Evolutionary conservation across 2,888 invertebrate species (phyloP), one percentile per base, ranked within the genome.

Genomic region (Beris chalybata): DNA sequence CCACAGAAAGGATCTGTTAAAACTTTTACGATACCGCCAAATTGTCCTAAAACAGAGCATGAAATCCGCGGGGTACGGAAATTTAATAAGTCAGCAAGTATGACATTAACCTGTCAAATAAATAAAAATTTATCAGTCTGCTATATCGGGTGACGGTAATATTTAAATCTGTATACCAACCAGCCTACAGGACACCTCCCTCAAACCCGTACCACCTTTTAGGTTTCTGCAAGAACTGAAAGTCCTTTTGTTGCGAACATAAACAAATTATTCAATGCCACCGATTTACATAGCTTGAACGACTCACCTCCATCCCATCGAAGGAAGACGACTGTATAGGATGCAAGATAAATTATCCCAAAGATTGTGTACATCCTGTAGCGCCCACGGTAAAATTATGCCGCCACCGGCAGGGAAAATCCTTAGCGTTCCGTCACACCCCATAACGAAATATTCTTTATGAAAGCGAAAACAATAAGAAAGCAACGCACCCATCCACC

Each of bases 71-170:
- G 29, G 31, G 54, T 52, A 30, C 44, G 53, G 43, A 45, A 65
- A 64, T 68, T 68, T 68, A 70, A 70, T 70, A 68, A 70, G 66
- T 66, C 65, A 64, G 45, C 50, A 43, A 55, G 66, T 66, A 56
- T 68, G 70, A 70, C 68, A 68, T 70, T 68, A 68, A 68, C 70
- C 68, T 70, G 68, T 70, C 68, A 70, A 70, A 68, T 70, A 70
- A 70, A 70, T 68, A 70, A 70, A 70, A 70, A 69, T 69, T 70
- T 70, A 70, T 70, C 66, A 70, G 67, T 58, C 63, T 58, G 52
- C 30, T 57, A 58, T 67, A 69, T 65, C 54, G 67, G 38, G 67
- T 69, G 69, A 67, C 69, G 45, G 58, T 67, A 69, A 69, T 69
- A 55, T 66, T 64, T 69, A 67, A 69, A 69, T 69, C 66, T 66